Evolutionary conservation across 2,888 invertebrate species (phyloP).

Genomic region (Alviniconcha strummeri): DNA sequence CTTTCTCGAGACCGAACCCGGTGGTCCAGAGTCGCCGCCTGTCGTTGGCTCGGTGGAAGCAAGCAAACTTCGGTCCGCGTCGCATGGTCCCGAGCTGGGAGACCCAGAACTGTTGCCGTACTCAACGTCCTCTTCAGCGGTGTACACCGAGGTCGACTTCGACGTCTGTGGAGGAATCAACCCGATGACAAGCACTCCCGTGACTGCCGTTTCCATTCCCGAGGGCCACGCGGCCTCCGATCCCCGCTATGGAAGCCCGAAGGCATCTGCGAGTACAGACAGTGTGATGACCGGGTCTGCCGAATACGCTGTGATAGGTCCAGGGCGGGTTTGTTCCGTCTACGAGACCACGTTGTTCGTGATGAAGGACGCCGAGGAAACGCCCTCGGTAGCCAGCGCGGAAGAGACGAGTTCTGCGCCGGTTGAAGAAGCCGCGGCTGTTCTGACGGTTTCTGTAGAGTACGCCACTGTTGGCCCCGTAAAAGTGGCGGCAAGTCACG

Average conservation of each 20-base stretch:
- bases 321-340: slow-evolving; percentile 16
- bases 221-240: background rate
- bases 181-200: background rate
- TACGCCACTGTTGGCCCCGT: background rate
- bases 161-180: background rate
- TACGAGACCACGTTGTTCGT: background rate
- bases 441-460: slow-evolving; percentile 15
- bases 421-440: background rate
- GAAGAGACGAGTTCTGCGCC: background rate
- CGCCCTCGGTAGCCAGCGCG: background rate
- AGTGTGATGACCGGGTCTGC: slow-evolving; percentile 8
- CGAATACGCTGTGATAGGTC: slow-evolving; percentile 7
- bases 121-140: slow-evolving; percentile 3
- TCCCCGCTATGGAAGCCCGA: too few relatives aligned
- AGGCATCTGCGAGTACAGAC: background rate
- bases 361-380: background rate
- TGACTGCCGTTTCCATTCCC: background rate
- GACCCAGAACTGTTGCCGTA: background rate
- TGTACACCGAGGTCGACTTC: slow-evolving; percentile 14
- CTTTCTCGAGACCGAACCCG: background rate
- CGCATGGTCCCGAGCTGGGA: background rate
- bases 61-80: background rate
- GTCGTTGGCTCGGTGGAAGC: background rate
- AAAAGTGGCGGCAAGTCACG: background rate
- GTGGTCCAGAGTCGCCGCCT: background rate